These are phyloP conservation scores for Camponotus floridanus DNA, from an alignment of 1,140 invertebrate genomes.

Conservation along the genomic window DNA sequence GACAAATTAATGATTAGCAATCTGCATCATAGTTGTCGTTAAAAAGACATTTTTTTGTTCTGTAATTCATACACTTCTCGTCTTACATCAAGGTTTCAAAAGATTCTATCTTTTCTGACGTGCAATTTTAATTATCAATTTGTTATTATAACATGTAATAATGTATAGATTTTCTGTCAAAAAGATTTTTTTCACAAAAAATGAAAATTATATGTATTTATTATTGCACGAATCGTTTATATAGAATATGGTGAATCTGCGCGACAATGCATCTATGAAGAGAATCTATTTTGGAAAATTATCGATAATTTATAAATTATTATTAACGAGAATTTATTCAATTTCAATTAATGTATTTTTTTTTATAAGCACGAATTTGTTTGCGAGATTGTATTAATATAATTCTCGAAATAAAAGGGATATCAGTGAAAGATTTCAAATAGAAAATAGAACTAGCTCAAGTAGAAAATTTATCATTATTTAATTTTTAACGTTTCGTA, in stretches of 20 bases:
- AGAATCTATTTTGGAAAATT: background rate
- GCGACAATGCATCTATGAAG: background rate
- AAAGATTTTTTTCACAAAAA: too few species aligned
- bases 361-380: background rate
- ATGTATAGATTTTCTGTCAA: background rate
- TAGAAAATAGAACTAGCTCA: background rate
- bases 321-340: background rate
- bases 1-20: constrained; percentile 18
- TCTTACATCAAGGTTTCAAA: background rate
- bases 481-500: too few species aligned
- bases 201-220: too few species aligned
- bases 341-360: background rate
- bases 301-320: background rate
- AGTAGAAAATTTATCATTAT: too few species aligned
- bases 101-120: background rate
- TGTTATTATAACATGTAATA: background rate
- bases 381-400: background rate
- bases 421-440: background rate
- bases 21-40: background rate
- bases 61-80: background rate
- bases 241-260: background rate
- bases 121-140: background rate
- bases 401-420: background rate
- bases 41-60: background rate
- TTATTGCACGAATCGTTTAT: background rate